phyloP scores from a whole-genome alignment of 2,888 invertebrate species.

The Himalopsyche kuldschensis region DNA sequence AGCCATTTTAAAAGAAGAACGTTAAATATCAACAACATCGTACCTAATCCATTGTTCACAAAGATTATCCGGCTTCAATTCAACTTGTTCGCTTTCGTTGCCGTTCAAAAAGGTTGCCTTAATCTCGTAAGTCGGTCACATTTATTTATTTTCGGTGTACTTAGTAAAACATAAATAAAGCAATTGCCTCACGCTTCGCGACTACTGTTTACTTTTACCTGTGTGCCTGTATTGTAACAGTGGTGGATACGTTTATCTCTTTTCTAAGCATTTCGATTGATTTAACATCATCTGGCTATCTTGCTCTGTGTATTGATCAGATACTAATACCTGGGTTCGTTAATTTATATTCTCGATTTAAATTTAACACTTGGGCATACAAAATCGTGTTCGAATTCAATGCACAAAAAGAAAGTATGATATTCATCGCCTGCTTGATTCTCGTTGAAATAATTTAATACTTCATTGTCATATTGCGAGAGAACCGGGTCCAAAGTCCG shows the following conservation, averaged over 20 bases:
- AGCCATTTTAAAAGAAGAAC: too few relatives aligned
- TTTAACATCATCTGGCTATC: not conserved
- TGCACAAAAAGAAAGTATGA: slow-evolving; percentile 2
- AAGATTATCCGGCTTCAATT: too few relatives aligned
- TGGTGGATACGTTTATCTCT: not conserved
- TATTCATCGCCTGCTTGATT: not conserved
- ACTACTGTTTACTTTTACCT: not conserved
- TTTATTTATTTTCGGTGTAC: too few relatives aligned
- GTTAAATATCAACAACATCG: too few relatives aligned
- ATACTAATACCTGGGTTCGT: not conserved
- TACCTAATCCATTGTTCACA: too few relatives aligned
- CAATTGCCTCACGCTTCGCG: not conserved
- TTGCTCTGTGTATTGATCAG: not conserved
- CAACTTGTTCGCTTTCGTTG: too few relatives aligned
- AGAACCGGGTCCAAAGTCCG: slow-evolving; percentile 44
- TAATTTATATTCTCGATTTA: not conserved
- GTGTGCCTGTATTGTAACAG: not conserved
- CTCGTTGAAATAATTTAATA: slow-evolving; percentile 1
- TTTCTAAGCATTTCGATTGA: not conserved
- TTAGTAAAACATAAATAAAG: too few relatives aligned
- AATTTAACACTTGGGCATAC: not conserved
- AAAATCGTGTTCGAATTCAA: not conserved
- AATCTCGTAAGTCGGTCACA: too few relatives aligned
- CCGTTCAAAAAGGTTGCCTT: too few relatives aligned
- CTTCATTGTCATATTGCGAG: slow-evolving; percentile 23